Evolutionary conservation across 2,888 invertebrate species (phyloP).

Genomic region (Tyria jacobaeae): DNA sequence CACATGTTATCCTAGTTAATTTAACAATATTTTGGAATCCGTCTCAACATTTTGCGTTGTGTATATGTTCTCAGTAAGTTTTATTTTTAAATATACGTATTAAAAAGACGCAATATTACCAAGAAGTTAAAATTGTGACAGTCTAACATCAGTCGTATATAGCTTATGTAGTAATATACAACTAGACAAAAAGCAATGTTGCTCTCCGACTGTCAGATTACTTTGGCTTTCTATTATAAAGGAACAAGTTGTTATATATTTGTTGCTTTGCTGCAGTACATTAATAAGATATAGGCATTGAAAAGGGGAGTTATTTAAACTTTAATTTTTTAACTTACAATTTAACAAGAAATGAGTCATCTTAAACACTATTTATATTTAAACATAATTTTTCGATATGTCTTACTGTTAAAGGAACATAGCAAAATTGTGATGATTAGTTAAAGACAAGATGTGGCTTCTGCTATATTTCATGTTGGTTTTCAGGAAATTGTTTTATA

Average conservation of each 20-base stretch:
- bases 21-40: constrained; percentile 17
- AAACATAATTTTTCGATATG: not conserved
- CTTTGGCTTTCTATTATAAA: not conserved
- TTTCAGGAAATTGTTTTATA: not conserved
- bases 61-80: constrained; percentile 43
- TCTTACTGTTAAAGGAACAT: not conserved
- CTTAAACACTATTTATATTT: not conserved
- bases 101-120: constrained; percentile 7
- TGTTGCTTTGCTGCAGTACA: not conserved
- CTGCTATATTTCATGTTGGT: not conserved
- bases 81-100: constrained; percentile 35
- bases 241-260: not conserved
- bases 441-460: not conserved
- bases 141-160: not conserved
- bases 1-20: not conserved
- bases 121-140: not conserved
- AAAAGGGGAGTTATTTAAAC: not conserved
- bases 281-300: not conserved
- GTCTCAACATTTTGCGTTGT: constrained; percentile 42
- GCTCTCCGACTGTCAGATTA: not conserved
- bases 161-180: not conserved
- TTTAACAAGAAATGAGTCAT: not conserved
- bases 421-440: not conserved
- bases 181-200: not conserved
- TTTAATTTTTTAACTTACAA: too few relatives aligned